Evolutionary conservation across 2,888 invertebrate genomes (phyloP).

Genomic region (Camponotus fellah): DNA sequence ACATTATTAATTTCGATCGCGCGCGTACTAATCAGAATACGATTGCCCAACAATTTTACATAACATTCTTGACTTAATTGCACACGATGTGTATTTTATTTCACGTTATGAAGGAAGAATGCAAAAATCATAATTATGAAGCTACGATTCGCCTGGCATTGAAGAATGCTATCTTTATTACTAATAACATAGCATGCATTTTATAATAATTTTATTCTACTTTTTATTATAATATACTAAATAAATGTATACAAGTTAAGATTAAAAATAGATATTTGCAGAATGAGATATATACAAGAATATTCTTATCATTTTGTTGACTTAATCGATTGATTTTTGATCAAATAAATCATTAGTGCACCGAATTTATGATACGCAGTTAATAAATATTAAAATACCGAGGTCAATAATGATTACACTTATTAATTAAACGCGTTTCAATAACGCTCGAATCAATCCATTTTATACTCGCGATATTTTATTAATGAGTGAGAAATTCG

Average conservation of each 20-base stretch:
- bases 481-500: neutral
- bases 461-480: neutral
- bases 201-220: neutral
- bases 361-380: neutral
- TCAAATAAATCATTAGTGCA: neutral
- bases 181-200: neutral
- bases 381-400: neutral
- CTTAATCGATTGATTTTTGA: neutral
- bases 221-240: neutral
- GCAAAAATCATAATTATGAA: neutral
- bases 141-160: neutral
- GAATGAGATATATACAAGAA: neutral
- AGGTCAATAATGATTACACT: neutral
- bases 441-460: neutral
- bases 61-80: neutral
- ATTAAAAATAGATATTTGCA: conserved; percentile 1
- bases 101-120: no score
- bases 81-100: neutral
- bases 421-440: neutral
- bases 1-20: neutral
- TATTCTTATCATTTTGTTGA: neutral
- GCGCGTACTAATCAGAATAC: neutral
- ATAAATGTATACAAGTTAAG: neutral
- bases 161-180: neutral
- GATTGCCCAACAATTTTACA: neutral